These are phyloP conservation scores for Actinernus sp. DNA, from an alignment of 92 coral and sea anemone genomes.

Conservation along the genomic window DNA sequence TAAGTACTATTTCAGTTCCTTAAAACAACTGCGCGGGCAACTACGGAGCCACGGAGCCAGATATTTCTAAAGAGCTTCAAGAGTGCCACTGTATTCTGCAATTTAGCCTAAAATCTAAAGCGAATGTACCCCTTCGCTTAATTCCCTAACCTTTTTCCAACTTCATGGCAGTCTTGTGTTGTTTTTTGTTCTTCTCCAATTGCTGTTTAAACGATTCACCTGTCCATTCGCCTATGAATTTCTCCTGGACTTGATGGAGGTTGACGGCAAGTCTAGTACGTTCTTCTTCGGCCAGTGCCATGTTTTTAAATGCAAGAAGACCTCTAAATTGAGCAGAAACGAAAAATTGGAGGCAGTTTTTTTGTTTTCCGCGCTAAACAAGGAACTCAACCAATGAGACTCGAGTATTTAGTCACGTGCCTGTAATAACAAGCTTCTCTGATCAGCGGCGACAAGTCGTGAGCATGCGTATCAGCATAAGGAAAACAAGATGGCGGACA, in stretches of 20 bases:
- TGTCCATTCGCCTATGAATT: constrained; percentile 86
- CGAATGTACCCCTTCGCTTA: no score
- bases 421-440: neutral
- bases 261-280: constrained; percentile 50
- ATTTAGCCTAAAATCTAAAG: no score
- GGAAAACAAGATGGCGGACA: constrained; percentile 75
- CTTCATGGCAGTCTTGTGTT: constrained; percentile 37
- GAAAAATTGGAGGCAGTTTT: neutral
- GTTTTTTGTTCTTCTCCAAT: constrained; percentile 34
- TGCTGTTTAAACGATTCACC: constrained; percentile 69
- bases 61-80: no score
- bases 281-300: constrained; percentile 74
- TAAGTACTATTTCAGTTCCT: no score
- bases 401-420: constrained; percentile 42
- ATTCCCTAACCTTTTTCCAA: constrained; percentile 86
- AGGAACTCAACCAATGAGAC: constrained; percentile 41
- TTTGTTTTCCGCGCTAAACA: constrained; percentile 69
- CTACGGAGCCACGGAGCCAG: no score
- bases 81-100: no score
- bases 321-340: neutral
- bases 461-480: constrained; percentile 28
- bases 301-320: constrained; percentile 9
- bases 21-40: no score
- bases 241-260: constrained; percentile 81
- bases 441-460: constrained; percentile 22